phyloP scores from a whole-genome alignment of 2,888 invertebrate genomes.

The Oasisia sp. region DNA sequence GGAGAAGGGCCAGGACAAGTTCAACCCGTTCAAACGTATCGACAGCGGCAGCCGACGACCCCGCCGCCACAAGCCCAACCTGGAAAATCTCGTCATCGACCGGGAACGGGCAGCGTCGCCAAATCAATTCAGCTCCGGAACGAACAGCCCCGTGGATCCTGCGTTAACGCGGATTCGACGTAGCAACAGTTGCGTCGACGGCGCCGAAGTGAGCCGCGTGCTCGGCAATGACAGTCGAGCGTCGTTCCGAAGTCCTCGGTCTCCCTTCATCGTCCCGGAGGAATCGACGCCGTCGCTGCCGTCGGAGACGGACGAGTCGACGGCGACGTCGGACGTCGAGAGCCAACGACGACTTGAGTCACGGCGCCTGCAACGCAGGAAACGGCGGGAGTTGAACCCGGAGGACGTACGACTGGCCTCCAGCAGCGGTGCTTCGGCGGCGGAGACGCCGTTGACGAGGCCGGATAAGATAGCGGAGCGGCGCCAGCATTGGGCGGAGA shows the following conservation, averaged over 20 bases:
- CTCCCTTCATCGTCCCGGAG: not conserved
- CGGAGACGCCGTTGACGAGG: not conserved
- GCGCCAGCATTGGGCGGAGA: constrained; percentile 22
- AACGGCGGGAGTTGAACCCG: constrained; percentile 25
- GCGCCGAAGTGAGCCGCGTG: constrained; percentile 50
- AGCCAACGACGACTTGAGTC: constrained; percentile 23
- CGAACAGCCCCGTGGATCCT: not conserved
- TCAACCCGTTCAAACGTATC: not conserved
- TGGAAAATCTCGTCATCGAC: constrained; percentile 44
- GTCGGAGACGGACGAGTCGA: not conserved
- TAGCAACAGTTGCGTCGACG: constrained; percentile 37
- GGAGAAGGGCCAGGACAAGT: not conserved
- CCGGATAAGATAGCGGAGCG: constrained; percentile 12
- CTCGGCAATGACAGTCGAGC: constrained; percentile 40
- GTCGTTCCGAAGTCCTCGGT: constrained; percentile 19
- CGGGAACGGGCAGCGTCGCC: constrained; percentile 57
- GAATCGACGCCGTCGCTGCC: not conserved
- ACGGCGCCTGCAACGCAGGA: constrained; percentile 27
- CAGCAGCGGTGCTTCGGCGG: not conserved
- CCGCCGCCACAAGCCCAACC: constrained; percentile 23
- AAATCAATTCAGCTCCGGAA: not conserved
- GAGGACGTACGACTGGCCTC: constrained; percentile 23
- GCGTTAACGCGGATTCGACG: constrained; percentile 27
- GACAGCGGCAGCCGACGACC: constrained; percentile 49
- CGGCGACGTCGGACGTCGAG: constrained; percentile 22